Base-by-base conservation (phyloP, 1,140 invertebrate genomes). In the Drosophila nannoptera region DNA sequence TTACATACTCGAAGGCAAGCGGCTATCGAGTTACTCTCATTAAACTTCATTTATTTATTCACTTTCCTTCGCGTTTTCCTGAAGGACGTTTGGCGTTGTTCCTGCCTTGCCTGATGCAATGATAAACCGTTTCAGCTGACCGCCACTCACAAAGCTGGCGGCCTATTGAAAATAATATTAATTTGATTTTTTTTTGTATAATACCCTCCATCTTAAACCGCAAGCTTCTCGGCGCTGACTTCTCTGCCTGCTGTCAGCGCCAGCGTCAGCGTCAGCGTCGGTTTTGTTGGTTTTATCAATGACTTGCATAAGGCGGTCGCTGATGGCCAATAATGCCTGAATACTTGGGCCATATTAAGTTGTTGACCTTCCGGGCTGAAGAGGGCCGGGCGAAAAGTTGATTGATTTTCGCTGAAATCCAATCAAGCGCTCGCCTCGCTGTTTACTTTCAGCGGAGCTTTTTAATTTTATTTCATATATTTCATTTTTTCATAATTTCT, bases 371-470 rank as follows among this genome's bases (percentile, higher is more conserved):
- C 46, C 48, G 38, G 35, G 12, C 4, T 35, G 32, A 55, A 61
- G 64, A 55, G 14, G 45, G 32, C 22, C 12, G 65, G 66, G 53
- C 46, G 54, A 53, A 72, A 71, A 61, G 35, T 36, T 62, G 64
- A 72, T 72, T 72, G 64, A 72, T 72, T 72, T 68, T 61, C 32
- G 31, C 45, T 38, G 33, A 52, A 61, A 68, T 72, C 56, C 69
- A 68, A 72, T 68, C 69, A 68, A 62, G 32, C 35, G 53, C 12
- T 43, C n/a, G 11, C 16, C 11, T 12, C 52, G 12, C 29, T 66
- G 68, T 70, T 70, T 70, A 59, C 22, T 52, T 65, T 70, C 5
- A 38, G 36, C 46, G 29, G 14, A 64, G 66, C 52, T 50, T 56
- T 55, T 40, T 40, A 53, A 22, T 43, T 49, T 12, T 49, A 32